Conservation (phyloP, 2,113 vertebrate genomes). For the Phrynosoma blainvillii region DNA sequence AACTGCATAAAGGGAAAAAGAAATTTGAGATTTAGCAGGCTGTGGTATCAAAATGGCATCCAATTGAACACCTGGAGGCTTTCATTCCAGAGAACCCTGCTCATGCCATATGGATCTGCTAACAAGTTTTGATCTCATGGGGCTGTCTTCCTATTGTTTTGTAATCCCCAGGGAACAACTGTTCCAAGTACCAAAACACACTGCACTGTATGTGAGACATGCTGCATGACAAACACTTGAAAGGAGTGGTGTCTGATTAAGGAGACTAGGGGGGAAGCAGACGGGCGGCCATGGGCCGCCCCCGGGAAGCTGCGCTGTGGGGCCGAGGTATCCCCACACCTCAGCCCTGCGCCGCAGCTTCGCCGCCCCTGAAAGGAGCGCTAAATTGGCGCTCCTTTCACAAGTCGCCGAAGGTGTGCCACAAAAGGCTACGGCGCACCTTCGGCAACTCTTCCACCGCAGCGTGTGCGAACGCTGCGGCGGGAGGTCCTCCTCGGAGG, state of each 20-base stretch:
- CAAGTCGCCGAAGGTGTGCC: too few species aligned
- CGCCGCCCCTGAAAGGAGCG: too few species aligned
- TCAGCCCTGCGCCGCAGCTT: too few species aligned
- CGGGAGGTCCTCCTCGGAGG: too few species aligned
- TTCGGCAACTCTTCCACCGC: too few species aligned
- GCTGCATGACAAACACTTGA: constrained; percentile 27
- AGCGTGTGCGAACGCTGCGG: too few species aligned
- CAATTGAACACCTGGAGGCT: not conserved
- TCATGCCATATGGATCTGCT: not conserved
- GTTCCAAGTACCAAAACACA: constrained; percentile 52
- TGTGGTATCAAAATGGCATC: not conserved
- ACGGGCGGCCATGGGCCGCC: too few species aligned
- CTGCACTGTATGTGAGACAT: constrained; percentile 41
- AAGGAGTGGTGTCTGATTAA: accelerated
- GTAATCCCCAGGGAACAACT: constrained; percentile 62
- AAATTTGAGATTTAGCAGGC: not conserved
- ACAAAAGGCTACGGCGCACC: too few species aligned
- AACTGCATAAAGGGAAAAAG: not conserved
- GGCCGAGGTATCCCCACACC: too few species aligned
- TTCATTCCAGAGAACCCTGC: constrained; percentile 6
- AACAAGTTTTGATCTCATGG: constrained; percentile 24
- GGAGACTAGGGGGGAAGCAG: too few species aligned
- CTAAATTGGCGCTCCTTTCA: too few species aligned
- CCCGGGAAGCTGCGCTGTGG: too few species aligned
- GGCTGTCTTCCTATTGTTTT: constrained; percentile 30